Evolutionary conservation across 2,797 vertebrate species (phyloP).

Genomic region (Poliocrania exsul): DNA sequence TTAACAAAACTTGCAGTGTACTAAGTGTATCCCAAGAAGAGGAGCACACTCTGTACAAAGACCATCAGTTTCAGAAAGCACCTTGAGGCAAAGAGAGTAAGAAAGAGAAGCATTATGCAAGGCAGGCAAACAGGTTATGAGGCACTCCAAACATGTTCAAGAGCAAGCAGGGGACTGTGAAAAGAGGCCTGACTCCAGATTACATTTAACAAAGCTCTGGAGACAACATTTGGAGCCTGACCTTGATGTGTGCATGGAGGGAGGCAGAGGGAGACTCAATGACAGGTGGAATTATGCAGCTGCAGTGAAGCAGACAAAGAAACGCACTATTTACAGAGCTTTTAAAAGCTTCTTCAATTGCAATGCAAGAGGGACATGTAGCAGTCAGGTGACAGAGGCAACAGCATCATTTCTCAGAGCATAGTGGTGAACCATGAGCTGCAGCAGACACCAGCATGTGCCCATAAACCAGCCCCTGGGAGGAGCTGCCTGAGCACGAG

Average conservation of each 20-base stretch:
- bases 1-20: neutral
- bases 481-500: neutral
- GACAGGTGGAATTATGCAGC: neutral
- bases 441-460: neutral
- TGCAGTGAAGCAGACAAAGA: neutral
- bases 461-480: neutral
- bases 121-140: neutral
- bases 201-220: neutral
- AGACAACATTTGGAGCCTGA: slow-evolving; percentile 21
- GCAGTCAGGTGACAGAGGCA: neutral
- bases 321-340: neutral
- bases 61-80: neutral
- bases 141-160: neutral
- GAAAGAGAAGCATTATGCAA: neutral
- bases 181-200: neutral
- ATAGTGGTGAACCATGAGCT: neutral
- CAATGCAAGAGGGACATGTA: neutral
- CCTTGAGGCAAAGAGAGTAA: neutral
- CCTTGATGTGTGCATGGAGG: neutral
- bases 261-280: neutral
- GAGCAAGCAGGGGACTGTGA: neutral
- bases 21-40: neutral
- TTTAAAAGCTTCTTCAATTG: neutral
- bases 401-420: neutral
- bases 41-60: neutral